phyloP scores from a whole-genome alignment of 2,888 invertebrate genomes.

The Morpho helenor region DNA sequence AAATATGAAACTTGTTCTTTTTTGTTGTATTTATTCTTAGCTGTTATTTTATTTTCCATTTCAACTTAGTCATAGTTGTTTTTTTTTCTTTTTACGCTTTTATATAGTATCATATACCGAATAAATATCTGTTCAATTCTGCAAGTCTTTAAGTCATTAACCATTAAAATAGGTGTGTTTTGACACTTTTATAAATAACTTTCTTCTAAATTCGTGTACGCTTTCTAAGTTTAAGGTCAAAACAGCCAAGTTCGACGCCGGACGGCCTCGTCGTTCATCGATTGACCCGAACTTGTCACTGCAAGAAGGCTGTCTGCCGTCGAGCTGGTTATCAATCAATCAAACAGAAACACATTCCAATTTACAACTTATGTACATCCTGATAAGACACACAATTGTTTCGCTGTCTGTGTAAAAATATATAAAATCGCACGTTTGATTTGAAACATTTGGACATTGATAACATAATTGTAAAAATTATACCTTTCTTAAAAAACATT shows the following conservation, averaged over 20 bases:
- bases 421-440: slow-evolving; percentile 6
- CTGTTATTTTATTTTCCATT: too few species aligned
- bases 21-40: too few species aligned
- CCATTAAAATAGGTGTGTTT: too few species aligned
- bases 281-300: slow-evolving; percentile 27
- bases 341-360: slow-evolving; percentile 5
- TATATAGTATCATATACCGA: too few species aligned
- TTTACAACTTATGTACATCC: slow-evolving; percentile 4
- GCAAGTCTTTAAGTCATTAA: neutral
- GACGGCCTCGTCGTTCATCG: slow-evolving; percentile 19
- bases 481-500: slow-evolving; percentile 2
- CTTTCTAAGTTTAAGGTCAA: slow-evolving; percentile 19
- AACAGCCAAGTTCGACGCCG: slow-evolving; percentile 15
- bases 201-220: slow-evolving; percentile 4
- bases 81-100: too few species aligned
- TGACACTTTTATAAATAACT: slow-evolving; percentile 1
- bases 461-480: slow-evolving; percentile 6
- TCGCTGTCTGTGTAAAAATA: neutral
- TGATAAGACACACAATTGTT: slow-evolving; percentile 10
- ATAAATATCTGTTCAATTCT: neutral
- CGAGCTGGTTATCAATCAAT: slow-evolving; percentile 24
- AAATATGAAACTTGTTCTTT: too few species aligned
- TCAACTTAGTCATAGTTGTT: too few species aligned
- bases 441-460: slow-evolving; percentile 9
- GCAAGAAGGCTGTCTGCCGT: slow-evolving; percentile 29